Base-by-base conservation (phyloP, 2,888 invertebrate genomes). In the Apomyelois bistriatella region DNA sequence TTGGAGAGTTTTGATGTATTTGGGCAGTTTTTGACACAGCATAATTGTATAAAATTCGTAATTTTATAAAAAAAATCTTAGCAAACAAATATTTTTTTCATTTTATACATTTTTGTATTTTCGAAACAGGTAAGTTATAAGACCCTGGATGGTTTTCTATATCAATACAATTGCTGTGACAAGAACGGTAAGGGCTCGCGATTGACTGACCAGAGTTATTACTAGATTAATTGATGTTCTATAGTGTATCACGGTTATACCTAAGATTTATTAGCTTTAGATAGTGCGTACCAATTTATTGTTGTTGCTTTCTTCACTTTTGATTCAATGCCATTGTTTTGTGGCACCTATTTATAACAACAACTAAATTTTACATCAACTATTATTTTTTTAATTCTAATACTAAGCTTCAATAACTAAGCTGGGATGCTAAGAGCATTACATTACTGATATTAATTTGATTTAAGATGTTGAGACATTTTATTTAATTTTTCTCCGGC, bases 161-260 rank as follows among this genome's bases (percentile, higher is more conserved):
- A 59, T 60, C 56, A 61, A 58, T 61, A 58, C 53, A 47, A 61
- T 57, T 52, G 35, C 36, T 85, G 84, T 83, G 83, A 56, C 79
- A 64, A 79, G 85, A 83, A 83, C 75, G 61, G 61, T 59, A 62
- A 60, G 68, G 72, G 76, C 70, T 76, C 69, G 75, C 71, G 79
- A 79, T 80, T 72, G 89, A 89, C 88, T 88, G 89, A 88, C 75
- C 76, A 84, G 79, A 75, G 75, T 79, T 68, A 63, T 66, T 68
- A 70, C 72, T 80, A 80, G 72, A 68, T 63, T 78, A 70, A 74
- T 78, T 72, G 78, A 84, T 82, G 78, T 85, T 85, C 83, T 85
- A 72, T 82, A 80, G 32, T 74, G 69, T 76, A 67, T 68, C 74
- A 72, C 65, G 65, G 70, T 69, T 77, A 71, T 73, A 72, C 70